Conservation (phyloP, 2,113 vertebrate species). For the Saimiri boliviensis region DNA sequence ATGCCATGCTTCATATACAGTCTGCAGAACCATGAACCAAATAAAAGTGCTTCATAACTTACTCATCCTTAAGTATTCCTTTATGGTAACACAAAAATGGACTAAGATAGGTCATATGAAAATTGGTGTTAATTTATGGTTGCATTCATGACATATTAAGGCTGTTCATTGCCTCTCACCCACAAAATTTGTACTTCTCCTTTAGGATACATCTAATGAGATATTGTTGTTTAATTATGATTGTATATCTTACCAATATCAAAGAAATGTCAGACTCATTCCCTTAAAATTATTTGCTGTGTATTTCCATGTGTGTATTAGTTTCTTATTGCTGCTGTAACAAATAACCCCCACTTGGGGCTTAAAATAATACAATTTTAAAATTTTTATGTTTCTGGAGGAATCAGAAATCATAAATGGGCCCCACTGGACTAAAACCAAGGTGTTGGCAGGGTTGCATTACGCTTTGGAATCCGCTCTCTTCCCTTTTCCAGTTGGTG, state of each 20-base stretch:
- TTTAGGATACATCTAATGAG: background rate
- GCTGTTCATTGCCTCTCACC: background rate
- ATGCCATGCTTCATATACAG: background rate
- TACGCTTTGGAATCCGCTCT: background rate
- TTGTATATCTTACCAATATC: background rate
- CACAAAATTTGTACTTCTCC: background rate
- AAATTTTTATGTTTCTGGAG: background rate
- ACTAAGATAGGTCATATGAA: background rate
- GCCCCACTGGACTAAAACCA: background rate
- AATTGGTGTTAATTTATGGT: background rate
- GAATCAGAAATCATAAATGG: background rate
- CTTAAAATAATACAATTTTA: background rate
- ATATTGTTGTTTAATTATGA: background rate
- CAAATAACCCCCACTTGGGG: background rate
- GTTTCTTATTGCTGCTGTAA: background rate
- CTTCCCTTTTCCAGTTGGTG: background rate
- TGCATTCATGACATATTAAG: background rate
- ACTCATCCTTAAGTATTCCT: background rate
- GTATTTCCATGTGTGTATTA: background rate
- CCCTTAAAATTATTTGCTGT: background rate
- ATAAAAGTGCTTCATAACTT: background rate
- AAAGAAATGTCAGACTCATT: background rate
- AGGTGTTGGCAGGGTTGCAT: rapidly evolving
- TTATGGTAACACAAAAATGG: background rate
- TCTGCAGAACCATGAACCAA: background rate